phyloP scores from a whole-genome alignment of 2,888 invertebrate species.

The Orthosia gracilis region DNA sequence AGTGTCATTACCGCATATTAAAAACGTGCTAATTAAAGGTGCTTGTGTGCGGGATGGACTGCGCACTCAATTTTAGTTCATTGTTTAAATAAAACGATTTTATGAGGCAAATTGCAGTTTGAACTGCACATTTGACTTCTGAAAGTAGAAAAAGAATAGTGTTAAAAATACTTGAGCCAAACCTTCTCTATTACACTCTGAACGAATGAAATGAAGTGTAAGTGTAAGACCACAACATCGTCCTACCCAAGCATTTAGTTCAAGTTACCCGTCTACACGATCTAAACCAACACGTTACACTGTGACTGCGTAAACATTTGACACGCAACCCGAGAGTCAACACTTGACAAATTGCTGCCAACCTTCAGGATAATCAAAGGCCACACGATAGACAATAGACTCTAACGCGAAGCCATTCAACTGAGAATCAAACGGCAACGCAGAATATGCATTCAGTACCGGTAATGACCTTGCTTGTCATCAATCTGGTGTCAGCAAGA shows the following conservation, averaged over 20 bases:
- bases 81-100: slow-evolving; percentile 15
- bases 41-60: slow-evolving; percentile 18
- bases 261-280: slow-evolving; percentile 35
- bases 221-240: slow-evolving; percentile 20
- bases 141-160: slow-evolving; percentile 1
- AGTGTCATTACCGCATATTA: slow-evolving; percentile 60
- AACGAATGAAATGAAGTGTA: slow-evolving; percentile 15
- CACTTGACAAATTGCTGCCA: slow-evolving; percentile 75
- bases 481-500: slow-evolving; percentile 71
- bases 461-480: slow-evolving; percentile 84
- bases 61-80: slow-evolving; percentile 7
- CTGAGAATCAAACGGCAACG: slow-evolving; percentile 55
- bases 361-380: slow-evolving; percentile 77
- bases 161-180: neutral
- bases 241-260: slow-evolving; percentile 20
- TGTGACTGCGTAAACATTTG: slow-evolving; percentile 52
- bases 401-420: slow-evolving; percentile 72
- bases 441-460: slow-evolving; percentile 64
- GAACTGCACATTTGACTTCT: neutral
- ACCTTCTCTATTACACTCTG: slow-evolving; percentile 22
- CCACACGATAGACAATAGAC: slow-evolving; percentile 72
- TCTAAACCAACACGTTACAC: slow-evolving; percentile 53
- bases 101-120: slow-evolving; percentile 1
- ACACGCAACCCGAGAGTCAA: slow-evolving; percentile 53
- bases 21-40: slow-evolving; percentile 48